phyloP scores from a whole-genome alignment of 2,888 invertebrate genomes.

The Caenorhabditis drosophilae region DNA sequence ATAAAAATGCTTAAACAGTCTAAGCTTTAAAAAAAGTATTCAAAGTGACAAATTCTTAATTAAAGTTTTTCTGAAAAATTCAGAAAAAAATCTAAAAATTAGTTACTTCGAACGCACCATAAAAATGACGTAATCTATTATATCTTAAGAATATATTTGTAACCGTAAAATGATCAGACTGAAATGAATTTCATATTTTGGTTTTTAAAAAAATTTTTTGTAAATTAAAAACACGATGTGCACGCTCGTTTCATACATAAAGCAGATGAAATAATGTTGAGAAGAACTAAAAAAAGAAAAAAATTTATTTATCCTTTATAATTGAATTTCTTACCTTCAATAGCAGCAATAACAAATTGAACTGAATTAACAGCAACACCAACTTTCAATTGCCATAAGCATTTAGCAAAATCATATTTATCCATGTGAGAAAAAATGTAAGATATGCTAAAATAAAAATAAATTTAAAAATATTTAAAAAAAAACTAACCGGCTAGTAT shows the following conservation, averaged over 20 bases:
- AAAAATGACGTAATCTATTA: neutral
- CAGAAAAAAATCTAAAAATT: conserved; percentile 4
- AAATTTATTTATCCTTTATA: conserved; percentile 1
- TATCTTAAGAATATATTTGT: neutral
- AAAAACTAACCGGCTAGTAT: conserved; percentile 44
- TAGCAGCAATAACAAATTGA: conserved; percentile 61
- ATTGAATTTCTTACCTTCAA: conserved; percentile 45
- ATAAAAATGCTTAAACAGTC: too few relatives aligned
- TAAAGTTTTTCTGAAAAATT: neutral
- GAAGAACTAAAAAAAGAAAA: conserved; percentile 50
- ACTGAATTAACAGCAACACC: conserved; percentile 66
- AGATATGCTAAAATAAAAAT: conserved; percentile 47
- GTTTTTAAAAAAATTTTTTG: too few relatives aligned
- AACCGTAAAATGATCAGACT: conserved; percentile 5
- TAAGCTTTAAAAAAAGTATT: too few relatives aligned
- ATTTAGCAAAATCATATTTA: conserved; percentile 61
- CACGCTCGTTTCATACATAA: conserved; percentile 62
- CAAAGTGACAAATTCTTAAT: neutral
- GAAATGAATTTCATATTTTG: too few relatives aligned
- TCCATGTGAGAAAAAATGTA: conserved; percentile 67
- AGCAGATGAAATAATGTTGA: conserved; percentile 58
- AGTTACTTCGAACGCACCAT: too few relatives aligned
- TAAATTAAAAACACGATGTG: conserved; percentile 28
- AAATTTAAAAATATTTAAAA: neutral
- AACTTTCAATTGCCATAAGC: conserved; percentile 58